Base-by-base conservation (phyloP, 37 sponge, comb jelly and placozoan species). In the Hormiphora californensis region DNA sequence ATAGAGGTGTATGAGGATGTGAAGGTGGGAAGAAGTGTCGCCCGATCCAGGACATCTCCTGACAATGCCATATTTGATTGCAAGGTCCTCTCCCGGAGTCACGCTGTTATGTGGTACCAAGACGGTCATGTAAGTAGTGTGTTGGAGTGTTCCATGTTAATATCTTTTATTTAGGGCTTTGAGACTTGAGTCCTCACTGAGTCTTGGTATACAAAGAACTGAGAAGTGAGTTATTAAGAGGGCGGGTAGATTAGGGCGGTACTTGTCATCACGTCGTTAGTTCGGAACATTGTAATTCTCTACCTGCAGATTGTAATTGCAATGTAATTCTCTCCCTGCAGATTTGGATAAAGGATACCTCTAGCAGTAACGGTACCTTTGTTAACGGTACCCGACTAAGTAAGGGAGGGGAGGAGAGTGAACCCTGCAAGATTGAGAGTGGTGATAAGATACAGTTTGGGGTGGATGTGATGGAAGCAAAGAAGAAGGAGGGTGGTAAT, bases 321-420 rank as follows among this genome's bases (percentile, higher is more conserved):
- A 17, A 15, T 49, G 53, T 49, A 49, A 49, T 19, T 21, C 65
- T 32, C 33, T 12, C 53, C 40, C 0, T 85, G 11, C 54, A 95
- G 98, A 93, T 97, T 86, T 97, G 62, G 90, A 92, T 97, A 28
- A 88, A 94, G 63, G 98, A 97, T 85, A 97, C 95, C 4, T 93
- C 92, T 59, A 94, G 95, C 78, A 94, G 95, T 55, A 97, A 97
- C 54, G 98, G 98, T 19, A 97, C 98, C 8, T 97, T 94, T 69
- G 95, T 97, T 33, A 97, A 97, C 59, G 92, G 92, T 39, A 87
- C 63, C 8, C 86, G 98, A 32, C 89, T 97, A 61, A 91, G 91
- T 90, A 87, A 91, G 23, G 91, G 92, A 22, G 92, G 92, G 1
- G 98, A 94, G 89, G 98, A 94, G 90, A 93, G 92, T 88, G 90